These are phyloP conservation scores for Eulemur coronatus DNA, from an alignment of 2,797 vertebrate species.

Conservation along the genomic window DNA sequence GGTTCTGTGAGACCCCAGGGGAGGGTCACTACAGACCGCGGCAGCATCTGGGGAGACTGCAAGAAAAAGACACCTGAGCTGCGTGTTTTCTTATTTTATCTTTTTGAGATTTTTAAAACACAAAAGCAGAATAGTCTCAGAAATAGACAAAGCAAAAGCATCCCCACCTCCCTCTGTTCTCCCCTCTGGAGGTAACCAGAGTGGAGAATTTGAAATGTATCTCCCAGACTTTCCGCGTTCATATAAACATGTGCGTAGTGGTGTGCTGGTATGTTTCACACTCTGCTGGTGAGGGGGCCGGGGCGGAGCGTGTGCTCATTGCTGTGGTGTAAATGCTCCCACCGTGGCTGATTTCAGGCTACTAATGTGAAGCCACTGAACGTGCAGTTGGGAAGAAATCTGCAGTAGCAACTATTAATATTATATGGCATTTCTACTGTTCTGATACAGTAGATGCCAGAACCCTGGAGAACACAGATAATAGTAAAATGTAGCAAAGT, in stretches of 20 bases:
- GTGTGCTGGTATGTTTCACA: neutral
- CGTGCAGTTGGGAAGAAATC: neutral
- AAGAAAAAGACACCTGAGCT: too few species aligned
- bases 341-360: neutral
- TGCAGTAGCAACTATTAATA: fast-evolving
- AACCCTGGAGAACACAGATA: neutral
- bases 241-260: fast-evolving
- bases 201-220: neutral
- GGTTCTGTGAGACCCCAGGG: neutral
- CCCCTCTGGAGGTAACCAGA: neutral
- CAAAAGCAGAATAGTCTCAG: neutral
- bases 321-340: neutral
- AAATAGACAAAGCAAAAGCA: neutral
- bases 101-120: neutral
- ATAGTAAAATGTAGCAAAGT: neutral
- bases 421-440: neutral
- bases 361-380: fast-evolving
- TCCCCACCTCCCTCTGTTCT: neutral
- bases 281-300: neutral
- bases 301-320: fast-evolving
- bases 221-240: too few species aligned
- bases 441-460: fast-evolving
- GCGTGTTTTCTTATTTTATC: neutral
- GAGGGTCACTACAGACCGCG: neutral
- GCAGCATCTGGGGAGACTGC: neutral